Evolutionary conservation across 2,888 invertebrate genomes (phyloP), one percentile per base, ranked within the genome.

Genomic region (Hetaerina titia): DNA sequence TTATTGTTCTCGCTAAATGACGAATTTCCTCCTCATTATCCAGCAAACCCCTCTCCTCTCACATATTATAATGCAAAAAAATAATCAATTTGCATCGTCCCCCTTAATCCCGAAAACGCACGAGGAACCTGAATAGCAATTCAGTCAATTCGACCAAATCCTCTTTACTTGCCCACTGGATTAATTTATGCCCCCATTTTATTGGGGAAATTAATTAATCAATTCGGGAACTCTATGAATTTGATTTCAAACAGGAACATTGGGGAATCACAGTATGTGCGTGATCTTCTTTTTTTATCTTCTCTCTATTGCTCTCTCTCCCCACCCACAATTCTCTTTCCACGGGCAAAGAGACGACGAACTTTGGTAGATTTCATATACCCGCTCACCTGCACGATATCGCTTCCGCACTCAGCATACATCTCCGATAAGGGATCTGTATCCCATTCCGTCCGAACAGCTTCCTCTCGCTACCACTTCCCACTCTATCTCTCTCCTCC

Each of bases 101-200:
- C 60, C 60, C 63, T 57, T 92, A 92, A 92, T 92, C 92, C 90
- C 92, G 64, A 56, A 92, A 92, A 92, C 69, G 69, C 92, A 56
- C 92, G 69, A 92, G 69, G 92, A 92, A 92, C 69, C 56, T 92
- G 74, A 92, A 92, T 92, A 11, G 92, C 69, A 56, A n/a, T 31
- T 45, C 45, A 64, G 63, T 64, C 69, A 92, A 31, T 92, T 64
- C 22, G 45, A 31, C 31, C 81, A 90, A 45, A 90, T 63, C 90
- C 90, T 56, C 58, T 89, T 81, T 89, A 58, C 92, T 56, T 22
- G 0, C 57, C 45, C 11, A 11, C 2, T 22, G 92, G 92, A 92
- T 92, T 69, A 69, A 56, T 22, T 22, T 69, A 69, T 22, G 69
- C 74, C 81, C 81, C 81, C 6, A n/a, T 22, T 92, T 92, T 69